phyloP scores from a whole-genome alignment of 2,888 invertebrate genomes.

The Drosophila peninsularis region DNA sequence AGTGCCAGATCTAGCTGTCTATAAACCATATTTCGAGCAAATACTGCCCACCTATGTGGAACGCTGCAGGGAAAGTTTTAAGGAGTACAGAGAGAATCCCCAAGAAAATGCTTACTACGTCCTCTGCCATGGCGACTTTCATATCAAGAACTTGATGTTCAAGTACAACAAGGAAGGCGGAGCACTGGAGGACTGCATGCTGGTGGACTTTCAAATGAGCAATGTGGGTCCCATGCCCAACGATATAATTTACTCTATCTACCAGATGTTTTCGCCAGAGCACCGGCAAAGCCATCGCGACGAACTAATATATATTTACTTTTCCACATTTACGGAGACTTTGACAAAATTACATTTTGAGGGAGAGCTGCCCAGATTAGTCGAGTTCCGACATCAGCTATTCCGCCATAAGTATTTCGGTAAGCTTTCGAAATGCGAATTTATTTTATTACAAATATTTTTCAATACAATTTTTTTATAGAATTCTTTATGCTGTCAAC shows the following conservation, averaged over 20 bases:
- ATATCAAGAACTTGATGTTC: slow-evolving; percentile 77
- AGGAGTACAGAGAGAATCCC: slow-evolving; percentile 27
- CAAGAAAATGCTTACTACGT: slow-evolving; percentile 59
- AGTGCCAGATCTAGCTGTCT: slow-evolving; percentile 47
- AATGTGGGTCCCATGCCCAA: slow-evolving; percentile 59
- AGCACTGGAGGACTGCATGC: slow-evolving; percentile 58
- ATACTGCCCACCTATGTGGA: slow-evolving; percentile 29
- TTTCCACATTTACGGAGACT: slow-evolving; percentile 51
- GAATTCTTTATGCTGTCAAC: slow-evolving; percentile 60
- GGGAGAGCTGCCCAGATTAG: slow-evolving; percentile 59
- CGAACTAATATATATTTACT: slow-evolving; percentile 68
- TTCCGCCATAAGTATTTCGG: slow-evolving; percentile 57
- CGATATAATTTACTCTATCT: slow-evolving; percentile 70
- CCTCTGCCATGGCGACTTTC: slow-evolving; percentile 80
- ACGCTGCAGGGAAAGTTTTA: slow-evolving; percentile 14
- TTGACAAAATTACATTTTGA: slow-evolving; percentile 60
- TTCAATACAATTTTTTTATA: slow-evolving; percentile 13
- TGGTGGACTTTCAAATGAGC: slow-evolving; percentile 76
- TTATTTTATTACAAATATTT: neutral
- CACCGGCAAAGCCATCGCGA: slow-evolving; percentile 53
- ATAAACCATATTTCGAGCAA: slow-evolving; percentile 50
- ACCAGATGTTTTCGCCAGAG: slow-evolving; percentile 59
- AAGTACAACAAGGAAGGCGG: slow-evolving; percentile 38
- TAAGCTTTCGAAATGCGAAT: slow-evolving; percentile 25
- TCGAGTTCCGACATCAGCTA: slow-evolving; percentile 55